Evolutionary conservation across 2,797 vertebrate genomes (phyloP).

Genomic region (Chelmon rostratus): DNA sequence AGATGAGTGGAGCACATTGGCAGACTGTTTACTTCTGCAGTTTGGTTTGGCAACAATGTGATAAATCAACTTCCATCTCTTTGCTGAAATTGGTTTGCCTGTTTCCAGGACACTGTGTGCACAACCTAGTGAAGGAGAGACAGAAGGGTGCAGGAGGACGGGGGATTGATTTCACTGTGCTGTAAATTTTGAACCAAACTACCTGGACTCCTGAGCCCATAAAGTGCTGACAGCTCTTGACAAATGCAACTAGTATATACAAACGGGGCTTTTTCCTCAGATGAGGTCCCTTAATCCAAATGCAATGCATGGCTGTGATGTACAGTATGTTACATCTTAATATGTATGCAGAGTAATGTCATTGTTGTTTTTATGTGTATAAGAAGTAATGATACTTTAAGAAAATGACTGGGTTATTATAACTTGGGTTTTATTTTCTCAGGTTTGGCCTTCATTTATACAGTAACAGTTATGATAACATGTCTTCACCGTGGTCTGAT

Average conservation of each 20-base stretch:
- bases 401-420: slow-evolving; percentile 12
- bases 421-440: slow-evolving; percentile 34
- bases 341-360: slow-evolving; percentile 67
- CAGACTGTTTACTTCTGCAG: slow-evolving; percentile 43
- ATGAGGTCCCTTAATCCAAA: slow-evolving; percentile 37
- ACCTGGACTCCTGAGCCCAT: slow-evolving; percentile 53
- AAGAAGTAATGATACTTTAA: slow-evolving; percentile 20
- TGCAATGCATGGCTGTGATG: slow-evolving; percentile 75
- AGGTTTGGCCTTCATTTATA: background rate
- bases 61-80: slow-evolving; percentile 39
- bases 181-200: slow-evolving; percentile 68
- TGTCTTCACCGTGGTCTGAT: slow-evolving; percentile 1
- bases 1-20: slow-evolving; percentile 35
- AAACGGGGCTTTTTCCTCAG: slow-evolving; percentile 25
- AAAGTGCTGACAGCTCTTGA: slow-evolving; percentile 54
- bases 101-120: slow-evolving; percentile 45
- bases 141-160: background rate
- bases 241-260: slow-evolving; percentile 46
- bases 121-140: slow-evolving; percentile 6
- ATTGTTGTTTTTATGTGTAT: slow-evolving; percentile 52
- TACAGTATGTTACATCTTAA: slow-evolving; percentile 63
- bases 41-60: slow-evolving; percentile 45
- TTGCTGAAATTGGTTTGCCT: slow-evolving; percentile 34
- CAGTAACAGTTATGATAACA: background rate
- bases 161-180: slow-evolving; percentile 70